These are phyloP conservation scores for Sternarchorhynchus goeldii DNA, from an alignment of 2,797 vertebrate species.

Conservation along the genomic window DNA sequence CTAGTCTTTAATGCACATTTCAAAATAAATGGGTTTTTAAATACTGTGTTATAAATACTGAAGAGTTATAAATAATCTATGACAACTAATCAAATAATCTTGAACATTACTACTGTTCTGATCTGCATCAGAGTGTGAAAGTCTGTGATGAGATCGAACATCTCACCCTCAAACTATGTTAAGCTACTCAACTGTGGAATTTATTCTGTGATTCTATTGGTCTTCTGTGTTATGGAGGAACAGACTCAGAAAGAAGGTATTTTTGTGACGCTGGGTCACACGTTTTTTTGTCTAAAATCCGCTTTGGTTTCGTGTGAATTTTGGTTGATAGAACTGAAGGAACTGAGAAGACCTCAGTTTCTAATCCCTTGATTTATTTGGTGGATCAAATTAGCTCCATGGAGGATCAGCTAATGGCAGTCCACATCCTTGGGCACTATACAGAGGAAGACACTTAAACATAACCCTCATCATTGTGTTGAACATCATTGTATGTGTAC, in stretches of 20 bases:
- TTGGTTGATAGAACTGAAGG: background rate
- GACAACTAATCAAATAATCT: background rate
- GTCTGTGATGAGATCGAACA: too few species aligned
- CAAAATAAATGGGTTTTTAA: background rate
- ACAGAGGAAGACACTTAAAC: background rate
- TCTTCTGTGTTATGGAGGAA: background rate
- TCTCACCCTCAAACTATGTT: too few species aligned
- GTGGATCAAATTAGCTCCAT: background rate
- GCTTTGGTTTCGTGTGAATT: background rate
- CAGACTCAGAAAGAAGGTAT: too few species aligned
- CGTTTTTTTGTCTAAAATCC: too few species aligned
- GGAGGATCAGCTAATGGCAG: background rate
- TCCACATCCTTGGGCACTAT: slow-evolving; percentile 8
- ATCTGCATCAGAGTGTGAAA: background rate
- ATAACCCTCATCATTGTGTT: slow-evolving; percentile 14
- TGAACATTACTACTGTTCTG: background rate
- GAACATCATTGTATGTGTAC: background rate
- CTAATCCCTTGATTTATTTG: background rate
- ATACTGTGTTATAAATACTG: background rate
- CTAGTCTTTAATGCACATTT: background rate
- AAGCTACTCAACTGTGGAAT: too few species aligned
- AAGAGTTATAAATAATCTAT: background rate
- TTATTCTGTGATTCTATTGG: background rate
- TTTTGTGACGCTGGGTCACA: too few species aligned
- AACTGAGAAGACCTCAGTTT: background rate